Conservation (phyloP, 2,888 invertebrate species). For the Steinernema carpocapsae region DNA sequence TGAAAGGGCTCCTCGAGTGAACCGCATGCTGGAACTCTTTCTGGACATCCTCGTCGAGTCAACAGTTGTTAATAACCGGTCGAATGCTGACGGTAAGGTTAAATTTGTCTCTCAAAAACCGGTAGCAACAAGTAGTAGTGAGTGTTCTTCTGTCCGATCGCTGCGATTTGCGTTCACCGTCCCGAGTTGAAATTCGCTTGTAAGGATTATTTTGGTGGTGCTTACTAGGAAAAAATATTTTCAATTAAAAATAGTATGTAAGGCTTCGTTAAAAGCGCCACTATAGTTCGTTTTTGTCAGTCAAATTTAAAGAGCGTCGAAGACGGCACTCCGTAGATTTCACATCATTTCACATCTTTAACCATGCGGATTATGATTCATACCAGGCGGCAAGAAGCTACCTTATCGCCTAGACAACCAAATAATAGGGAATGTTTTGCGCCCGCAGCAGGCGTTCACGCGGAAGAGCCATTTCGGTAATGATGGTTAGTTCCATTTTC, state of each 20-base stretch:
- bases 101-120: constrained; percentile 33
- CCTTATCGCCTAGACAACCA: too few species aligned
- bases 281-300: too few species aligned
- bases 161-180: not conserved
- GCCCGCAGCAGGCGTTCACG: too few species aligned
- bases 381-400: too few species aligned
- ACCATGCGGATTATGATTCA: too few species aligned
- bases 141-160: constrained; percentile 2
- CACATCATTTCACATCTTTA: too few species aligned
- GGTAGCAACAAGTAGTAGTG: constrained; percentile 9
- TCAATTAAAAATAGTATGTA: too few species aligned
- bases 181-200: not conserved
- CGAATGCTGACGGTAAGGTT: constrained; percentile 32
- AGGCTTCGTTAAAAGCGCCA: too few species aligned
- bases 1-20: constrained; percentile 1
- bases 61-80: constrained; percentile 33
- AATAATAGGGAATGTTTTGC: too few species aligned
- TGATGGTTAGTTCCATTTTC: constrained; percentile 25
- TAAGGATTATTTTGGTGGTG: not conserved
- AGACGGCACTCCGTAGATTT: too few species aligned
- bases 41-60: constrained; percentile 33
- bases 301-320: too few species aligned
- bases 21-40: constrained; percentile 28
- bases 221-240: too few species aligned
- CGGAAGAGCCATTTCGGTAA: constrained; percentile 8